phyloP scores from a whole-genome alignment of 2,113 vertebrate species.

The Podarcis muralis region DNA sequence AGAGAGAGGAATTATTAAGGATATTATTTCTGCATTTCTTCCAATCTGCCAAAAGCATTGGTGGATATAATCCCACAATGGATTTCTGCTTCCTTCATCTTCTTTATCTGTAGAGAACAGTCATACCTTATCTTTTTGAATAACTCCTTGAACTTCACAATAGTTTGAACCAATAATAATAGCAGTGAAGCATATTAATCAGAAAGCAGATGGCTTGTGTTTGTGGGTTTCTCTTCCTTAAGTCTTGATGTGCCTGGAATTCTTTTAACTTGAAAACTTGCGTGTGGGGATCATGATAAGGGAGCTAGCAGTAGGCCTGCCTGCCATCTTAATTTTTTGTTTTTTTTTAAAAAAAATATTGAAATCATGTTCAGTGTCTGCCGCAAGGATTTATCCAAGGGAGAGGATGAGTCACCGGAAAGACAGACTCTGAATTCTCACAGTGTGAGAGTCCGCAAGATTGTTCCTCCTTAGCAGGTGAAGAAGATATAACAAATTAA shows the following conservation, averaged over 20 bases:
- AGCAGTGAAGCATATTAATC: neutral
- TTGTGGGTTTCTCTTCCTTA: conserved; percentile 8
- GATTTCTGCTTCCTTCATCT: conserved; percentile 8
- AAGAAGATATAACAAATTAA: neutral
- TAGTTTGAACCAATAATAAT: neutral
- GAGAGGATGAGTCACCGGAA: neutral
- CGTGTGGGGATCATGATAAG: neutral
- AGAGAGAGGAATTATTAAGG: neutral
- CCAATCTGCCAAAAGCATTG: neutral
- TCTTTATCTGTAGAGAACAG: neutral
- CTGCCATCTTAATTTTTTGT: neutral
- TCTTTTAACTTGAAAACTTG: conserved; percentile 14
- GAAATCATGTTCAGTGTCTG: neutral
- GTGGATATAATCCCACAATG: neutral
- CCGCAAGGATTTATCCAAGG: neutral
- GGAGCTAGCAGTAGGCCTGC: neutral
- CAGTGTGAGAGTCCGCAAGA: neutral
- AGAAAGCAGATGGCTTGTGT: neutral
- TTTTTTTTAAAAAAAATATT: neutral
- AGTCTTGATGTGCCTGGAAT: neutral
- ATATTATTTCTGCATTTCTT: neutral
- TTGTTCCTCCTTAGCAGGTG: neutral
- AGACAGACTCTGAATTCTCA: neutral
- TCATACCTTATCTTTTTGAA: conserved; percentile 1
- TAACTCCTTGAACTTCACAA: neutral